phyloP scores from a whole-genome alignment of 2,797 vertebrate genomes.

The Fistularia commersonii region DNA sequence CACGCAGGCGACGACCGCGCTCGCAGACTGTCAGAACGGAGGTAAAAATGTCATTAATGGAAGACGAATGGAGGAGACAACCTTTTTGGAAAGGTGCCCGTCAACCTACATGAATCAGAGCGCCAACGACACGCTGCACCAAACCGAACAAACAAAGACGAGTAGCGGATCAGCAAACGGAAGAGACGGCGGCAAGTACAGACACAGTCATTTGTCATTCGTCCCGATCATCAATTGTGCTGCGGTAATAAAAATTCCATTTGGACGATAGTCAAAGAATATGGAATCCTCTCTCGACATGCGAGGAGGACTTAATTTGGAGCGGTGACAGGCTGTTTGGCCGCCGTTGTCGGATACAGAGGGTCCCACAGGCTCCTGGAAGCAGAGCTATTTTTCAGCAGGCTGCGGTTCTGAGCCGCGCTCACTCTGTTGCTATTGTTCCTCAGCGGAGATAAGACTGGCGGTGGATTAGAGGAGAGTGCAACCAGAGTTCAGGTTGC shows the following conservation, averaged over 20 bases:
- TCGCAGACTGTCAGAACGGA: conserved; percentile 70
- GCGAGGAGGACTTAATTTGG: conserved; percentile 43
- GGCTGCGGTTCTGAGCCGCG: conserved; percentile 44
- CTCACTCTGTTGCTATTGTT: conserved; percentile 66
- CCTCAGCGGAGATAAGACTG: conserved; percentile 62
- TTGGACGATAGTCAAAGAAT: conserved; percentile 40
- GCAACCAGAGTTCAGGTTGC: conserved; percentile 73
- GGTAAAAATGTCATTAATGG: conserved; percentile 73
- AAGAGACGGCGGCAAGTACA: conserved; percentile 25
- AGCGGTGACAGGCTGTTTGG: conserved; percentile 53
- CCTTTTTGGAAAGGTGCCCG: conserved; percentile 48
- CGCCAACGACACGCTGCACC: conserved; percentile 13
- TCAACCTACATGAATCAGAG: conserved; percentile 55
- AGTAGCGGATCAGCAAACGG: conserved; percentile 32
- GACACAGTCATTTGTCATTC: conserved; percentile 35
- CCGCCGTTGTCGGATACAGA: conserved; percentile 31
- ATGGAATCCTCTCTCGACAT: conserved; percentile 28
- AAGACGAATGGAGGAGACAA: conserved; percentile 66
- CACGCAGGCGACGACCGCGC: conserved; percentile 26
- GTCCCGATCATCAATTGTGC: conserved; percentile 11
- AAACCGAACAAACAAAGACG: conserved; percentile 37
- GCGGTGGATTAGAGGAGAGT: conserved; percentile 66
- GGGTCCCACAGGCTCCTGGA: conserved; percentile 44
- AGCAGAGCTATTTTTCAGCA: conserved; percentile 52
- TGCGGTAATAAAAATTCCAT: conserved; percentile 40